Conservation (phyloP, 2,113 vertebrate genomes). For the Vulpes ferrilata region DNA sequence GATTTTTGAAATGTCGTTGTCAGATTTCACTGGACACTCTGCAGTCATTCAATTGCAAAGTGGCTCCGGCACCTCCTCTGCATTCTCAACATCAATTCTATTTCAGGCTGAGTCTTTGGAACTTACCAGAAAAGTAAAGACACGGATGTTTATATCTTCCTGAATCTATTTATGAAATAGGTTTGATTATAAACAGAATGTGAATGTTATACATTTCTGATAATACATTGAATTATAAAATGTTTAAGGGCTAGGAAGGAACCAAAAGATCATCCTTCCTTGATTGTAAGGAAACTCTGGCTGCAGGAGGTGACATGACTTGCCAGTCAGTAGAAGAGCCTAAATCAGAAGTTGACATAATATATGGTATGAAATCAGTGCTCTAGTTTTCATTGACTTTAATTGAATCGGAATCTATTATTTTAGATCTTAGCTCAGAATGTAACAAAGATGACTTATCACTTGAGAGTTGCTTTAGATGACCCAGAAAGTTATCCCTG, state of each 20-base stretch:
- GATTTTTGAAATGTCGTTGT: constrained; percentile 64
- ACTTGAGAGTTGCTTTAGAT: neutral
- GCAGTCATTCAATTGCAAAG: neutral
- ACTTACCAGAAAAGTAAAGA: neutral
- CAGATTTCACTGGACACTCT: neutral
- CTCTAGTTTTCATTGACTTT: constrained; percentile 17
- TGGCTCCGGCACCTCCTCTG: neutral
- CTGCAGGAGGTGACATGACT: neutral
- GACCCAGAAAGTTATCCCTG: neutral
- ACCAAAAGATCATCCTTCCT: neutral
- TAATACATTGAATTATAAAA: neutral
- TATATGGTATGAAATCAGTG: neutral
- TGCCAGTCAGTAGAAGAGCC: neutral
- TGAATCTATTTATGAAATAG: constrained; percentile 36
- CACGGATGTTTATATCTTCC: constrained; percentile 20
- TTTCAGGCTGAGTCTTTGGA: neutral
- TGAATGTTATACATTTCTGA: neutral
- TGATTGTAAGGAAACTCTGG: neutral
- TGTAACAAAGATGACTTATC: neutral
- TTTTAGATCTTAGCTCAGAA: neutral
- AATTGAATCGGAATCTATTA: constrained; percentile 11
- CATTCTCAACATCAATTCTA: neutral
- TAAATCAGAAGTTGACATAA: neutral
- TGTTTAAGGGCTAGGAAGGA: neutral
- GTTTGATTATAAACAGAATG: constrained; percentile 20